A percentile compares a stretch with the other conserved stretches of the same genome.
Evolutionary conservation across 1,140 invertebrate genomes (phyloP).

Genomic region (Drosophila simulans): DNA sequence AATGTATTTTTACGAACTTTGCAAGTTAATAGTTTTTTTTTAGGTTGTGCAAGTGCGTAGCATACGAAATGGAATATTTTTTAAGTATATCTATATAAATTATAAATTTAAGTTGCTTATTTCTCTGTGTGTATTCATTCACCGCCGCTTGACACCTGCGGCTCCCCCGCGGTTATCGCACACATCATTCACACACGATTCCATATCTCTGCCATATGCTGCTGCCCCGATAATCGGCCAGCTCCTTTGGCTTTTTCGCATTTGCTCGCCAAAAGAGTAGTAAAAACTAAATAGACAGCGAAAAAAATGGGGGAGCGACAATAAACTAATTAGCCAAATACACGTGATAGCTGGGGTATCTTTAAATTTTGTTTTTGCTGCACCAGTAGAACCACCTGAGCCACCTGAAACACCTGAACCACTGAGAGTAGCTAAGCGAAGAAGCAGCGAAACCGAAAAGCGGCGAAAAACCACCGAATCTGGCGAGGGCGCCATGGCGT

Average conservation of each 20-base stretch:
- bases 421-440: not conserved
- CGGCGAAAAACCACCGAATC: slow-evolving; percentile 12
- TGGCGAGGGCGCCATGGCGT: slow-evolving; percentile 62
- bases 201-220: slow-evolving; percentile 27
- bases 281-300: not conserved
- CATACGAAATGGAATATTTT: not conserved
- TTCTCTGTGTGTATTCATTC: not conserved
- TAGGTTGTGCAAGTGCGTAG: too few species aligned
- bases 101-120: too few species aligned
- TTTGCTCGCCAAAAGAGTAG: slow-evolving; percentile 17
- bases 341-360: slow-evolving; percentile 28
- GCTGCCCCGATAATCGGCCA: slow-evolving; percentile 24
- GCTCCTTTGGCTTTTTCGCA: slow-evolving; percentile 5
- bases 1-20: too few species aligned
- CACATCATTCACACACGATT: slow-evolving; percentile 48
- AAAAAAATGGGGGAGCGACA: not conserved
- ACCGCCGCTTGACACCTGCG: slow-evolving; percentile 25
- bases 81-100: too few species aligned
- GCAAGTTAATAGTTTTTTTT: too few species aligned
- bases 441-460: not conserved
- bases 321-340: slow-evolving; percentile 60
- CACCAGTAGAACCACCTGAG: slow-evolving; percentile 15
- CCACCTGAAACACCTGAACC: slow-evolving; percentile 20
- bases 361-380: not conserved
- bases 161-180: slow-evolving; percentile 37